Evolutionary conservation across 2,113 vertebrate genomes (phyloP).

Genomic region (Nothobranchius kuhntae): DNA sequence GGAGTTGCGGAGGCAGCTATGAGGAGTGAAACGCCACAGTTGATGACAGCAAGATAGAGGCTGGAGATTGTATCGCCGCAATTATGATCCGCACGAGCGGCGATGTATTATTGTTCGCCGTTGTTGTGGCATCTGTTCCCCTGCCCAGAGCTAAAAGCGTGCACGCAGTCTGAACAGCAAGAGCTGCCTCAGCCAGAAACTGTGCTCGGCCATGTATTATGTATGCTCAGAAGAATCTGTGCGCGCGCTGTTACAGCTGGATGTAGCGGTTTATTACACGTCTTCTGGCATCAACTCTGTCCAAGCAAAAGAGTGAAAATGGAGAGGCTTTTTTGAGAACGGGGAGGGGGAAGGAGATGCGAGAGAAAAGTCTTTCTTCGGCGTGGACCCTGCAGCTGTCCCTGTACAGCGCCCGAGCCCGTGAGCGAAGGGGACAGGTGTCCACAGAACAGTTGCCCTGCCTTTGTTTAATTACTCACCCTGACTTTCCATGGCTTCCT

Average conservation of each 20-base stretch:
- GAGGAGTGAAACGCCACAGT: slow-evolving; percentile 32
- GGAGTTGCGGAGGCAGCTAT: slow-evolving; percentile 21
- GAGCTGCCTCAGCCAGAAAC: slow-evolving; percentile 63
- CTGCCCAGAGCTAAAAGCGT: slow-evolving; percentile 58
- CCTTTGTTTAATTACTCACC: slow-evolving; percentile 24
- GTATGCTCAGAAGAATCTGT: slow-evolving; percentile 62
- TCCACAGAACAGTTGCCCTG: slow-evolving; percentile 68
- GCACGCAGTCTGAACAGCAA: slow-evolving; percentile 68
- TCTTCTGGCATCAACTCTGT: slow-evolving; percentile 31
- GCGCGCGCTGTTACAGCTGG: slow-evolving; percentile 38
- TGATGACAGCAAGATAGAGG: slow-evolving; percentile 44
- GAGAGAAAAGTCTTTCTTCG: slow-evolving; percentile 57
- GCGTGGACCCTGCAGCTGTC: slow-evolving; percentile 73
- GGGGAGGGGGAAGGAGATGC: slow-evolving; percentile 22
- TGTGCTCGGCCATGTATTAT: slow-evolving; percentile 66
- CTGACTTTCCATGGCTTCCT: slow-evolving; percentile 20
- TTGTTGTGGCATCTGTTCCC: slow-evolving; percentile 71
- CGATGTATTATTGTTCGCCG: slow-evolving; percentile 45
- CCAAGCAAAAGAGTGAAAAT: slow-evolving; percentile 38
- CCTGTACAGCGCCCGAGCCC: slow-evolving; percentile 50
- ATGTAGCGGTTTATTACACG: slow-evolving; percentile 24
- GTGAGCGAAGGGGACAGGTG: slow-evolving; percentile 74
- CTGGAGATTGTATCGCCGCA: slow-evolving; percentile 37
- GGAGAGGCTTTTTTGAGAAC: slow-evolving; percentile 13
- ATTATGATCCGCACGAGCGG: slow-evolving; percentile 32